Conservation (phyloP, 2,113 vertebrate genomes). For the Sphaerodactylus townsendi region DNA sequence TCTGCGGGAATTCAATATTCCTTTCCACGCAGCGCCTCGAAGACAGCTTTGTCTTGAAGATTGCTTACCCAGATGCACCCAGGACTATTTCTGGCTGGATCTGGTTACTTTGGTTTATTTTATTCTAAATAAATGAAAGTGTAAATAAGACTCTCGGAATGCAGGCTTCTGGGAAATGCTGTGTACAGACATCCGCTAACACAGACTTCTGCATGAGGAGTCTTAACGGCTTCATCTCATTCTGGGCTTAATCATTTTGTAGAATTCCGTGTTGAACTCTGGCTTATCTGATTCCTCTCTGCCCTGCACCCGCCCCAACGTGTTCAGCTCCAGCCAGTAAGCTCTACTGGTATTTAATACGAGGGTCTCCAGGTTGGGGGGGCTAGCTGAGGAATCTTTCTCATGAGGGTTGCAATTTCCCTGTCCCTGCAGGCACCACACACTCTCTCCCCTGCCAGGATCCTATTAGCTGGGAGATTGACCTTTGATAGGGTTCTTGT, state of each 20-base stretch:
- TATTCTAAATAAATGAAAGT: conserved; percentile 12
- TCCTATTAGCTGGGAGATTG: not conserved
- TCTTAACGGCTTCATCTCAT: not conserved
- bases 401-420: not conserved
- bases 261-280: rapidly evolving
- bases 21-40: conserved; percentile 42
- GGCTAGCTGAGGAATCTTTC: not conserved
- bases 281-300: not conserved
- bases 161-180: not conserved
- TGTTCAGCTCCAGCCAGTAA: not conserved
- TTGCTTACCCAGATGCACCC: conserved; percentile 20
- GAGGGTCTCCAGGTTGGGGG: not conserved
- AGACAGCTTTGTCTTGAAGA: conserved; percentile 35
- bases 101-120: conserved; percentile 19
- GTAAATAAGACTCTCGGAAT: conserved; percentile 45
- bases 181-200: not conserved
- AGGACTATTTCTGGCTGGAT: conserved; percentile 25
- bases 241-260: not conserved
- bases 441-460: not conserved
- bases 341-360: not conserved
- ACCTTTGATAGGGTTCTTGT: conserved; percentile 1
- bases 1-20: conserved; percentile 69
- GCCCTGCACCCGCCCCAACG: not conserved
- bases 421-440: not conserved
- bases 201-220: conserved; percentile 20